phyloP scores from a whole-genome alignment of 2,113 vertebrate species.

The Trochalopteron elliotii region DNA sequence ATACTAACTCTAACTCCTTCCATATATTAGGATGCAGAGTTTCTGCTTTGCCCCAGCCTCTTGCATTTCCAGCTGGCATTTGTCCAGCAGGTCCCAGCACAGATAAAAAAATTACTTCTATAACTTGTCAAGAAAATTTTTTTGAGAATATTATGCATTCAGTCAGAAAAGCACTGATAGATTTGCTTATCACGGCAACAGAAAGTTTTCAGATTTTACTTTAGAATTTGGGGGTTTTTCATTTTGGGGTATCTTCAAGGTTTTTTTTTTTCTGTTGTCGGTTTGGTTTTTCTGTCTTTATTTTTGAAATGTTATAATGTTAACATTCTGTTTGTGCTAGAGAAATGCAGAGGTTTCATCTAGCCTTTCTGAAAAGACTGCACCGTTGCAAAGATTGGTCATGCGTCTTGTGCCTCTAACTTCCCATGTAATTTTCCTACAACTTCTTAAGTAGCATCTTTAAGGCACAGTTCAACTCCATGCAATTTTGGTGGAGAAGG shows the following conservation, averaged over 20 bases:
- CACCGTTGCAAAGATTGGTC: fast-evolving
- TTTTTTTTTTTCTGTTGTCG: not conserved
- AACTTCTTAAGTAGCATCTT: not conserved
- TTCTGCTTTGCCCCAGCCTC: not conserved
- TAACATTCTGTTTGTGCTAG: not conserved
- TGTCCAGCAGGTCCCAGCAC: not conserved
- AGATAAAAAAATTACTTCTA: not conserved
- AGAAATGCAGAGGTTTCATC: not conserved
- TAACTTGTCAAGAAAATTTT: not conserved
- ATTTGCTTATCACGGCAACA: not conserved
- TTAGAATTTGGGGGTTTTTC: fast-evolving
- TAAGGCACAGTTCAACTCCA: not conserved
- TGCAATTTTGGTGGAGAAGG: not conserved
- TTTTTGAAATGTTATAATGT: not conserved
- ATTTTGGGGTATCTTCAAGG: not conserved
- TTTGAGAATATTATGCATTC: not conserved
- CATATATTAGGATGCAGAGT: fast-evolving
- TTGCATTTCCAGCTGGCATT: not conserved
- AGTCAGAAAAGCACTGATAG: not conserved
- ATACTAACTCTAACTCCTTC: not conserved
- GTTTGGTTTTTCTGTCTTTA: not conserved
- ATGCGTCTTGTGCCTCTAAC: not conserved
- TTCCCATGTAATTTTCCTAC: not conserved
- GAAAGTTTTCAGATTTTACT: not conserved
- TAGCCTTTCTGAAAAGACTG: not conserved